A percentile compares a stretch with the other conserved stretches of the same genome.
phyloP scores from a whole-genome alignment of 2,113 vertebrate species.

The Alouatta palliata region DNA sequence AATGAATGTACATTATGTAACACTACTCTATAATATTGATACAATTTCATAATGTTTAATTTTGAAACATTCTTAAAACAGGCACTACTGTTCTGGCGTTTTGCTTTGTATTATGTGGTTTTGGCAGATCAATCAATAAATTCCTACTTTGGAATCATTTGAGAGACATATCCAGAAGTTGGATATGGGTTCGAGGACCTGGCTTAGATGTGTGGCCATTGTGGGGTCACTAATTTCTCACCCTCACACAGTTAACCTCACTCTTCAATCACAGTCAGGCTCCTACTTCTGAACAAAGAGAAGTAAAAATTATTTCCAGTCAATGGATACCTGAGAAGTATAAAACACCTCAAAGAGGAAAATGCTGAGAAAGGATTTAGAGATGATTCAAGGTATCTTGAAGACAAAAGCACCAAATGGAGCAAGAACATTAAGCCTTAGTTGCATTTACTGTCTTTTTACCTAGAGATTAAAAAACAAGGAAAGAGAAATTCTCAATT shows the following conservation, averaged over 20 bases:
- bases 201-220: neutral
- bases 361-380: neutral
- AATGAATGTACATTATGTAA: neutral
- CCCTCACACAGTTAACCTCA: neutral
- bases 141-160: neutral
- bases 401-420: neutral
- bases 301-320: neutral
- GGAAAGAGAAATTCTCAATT: neutral
- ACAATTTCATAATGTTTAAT: neutral
- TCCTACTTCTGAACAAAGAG: neutral
- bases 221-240: neutral
- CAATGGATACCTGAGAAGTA: neutral
- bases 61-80: neutral
- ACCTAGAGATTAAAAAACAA: neutral
- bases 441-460: neutral
- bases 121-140: neutral
- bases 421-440: neutral
- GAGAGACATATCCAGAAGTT: neutral
- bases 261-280: neutral
- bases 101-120: neutral
- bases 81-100: neutral
- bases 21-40: neutral
- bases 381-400: neutral
- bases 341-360: neutral
- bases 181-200: neutral